Evolutionary conservation across 2,888 invertebrate genomes (phyloP).

Genomic region (Sminthurinus aureus): DNA sequence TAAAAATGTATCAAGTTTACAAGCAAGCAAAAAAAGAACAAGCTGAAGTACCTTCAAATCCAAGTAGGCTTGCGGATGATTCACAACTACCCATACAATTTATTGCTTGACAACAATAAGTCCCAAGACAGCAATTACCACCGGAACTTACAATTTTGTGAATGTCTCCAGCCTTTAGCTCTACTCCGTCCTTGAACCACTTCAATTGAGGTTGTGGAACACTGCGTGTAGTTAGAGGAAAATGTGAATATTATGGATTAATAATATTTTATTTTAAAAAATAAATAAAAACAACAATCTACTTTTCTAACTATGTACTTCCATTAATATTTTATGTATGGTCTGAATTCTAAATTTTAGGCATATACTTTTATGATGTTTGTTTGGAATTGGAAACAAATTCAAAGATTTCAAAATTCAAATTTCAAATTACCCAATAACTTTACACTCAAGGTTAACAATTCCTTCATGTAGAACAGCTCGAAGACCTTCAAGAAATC

Average conservation of each 20-base stretch:
- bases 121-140: slow-evolving; percentile 87
- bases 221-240: no score
- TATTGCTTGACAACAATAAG: slow-evolving; percentile 81
- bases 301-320: no score
- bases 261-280: no score
- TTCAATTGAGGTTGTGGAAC: slow-evolving; percentile 64
- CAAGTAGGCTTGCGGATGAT: slow-evolving; percentile 85
- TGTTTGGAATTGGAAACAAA: no score
- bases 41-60: slow-evolving; percentile 75
- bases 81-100: slow-evolving; percentile 86
- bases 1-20: no score
- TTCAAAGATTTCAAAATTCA: no score
- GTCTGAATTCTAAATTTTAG: no score
- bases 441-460: slow-evolving; percentile 88
- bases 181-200: slow-evolving; percentile 92
- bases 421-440: slow-evolving; percentile 44
- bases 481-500: slow-evolving; percentile 83
- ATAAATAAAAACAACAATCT: no score
- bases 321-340: no score
- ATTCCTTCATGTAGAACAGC: slow-evolving; percentile 88
- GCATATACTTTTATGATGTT: no score
- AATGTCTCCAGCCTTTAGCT: slow-evolving; percentile 88
- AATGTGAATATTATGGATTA: no score
- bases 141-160: slow-evolving; percentile 89
- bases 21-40: background rate